A percentile compares a stretch with the other conserved stretches of the same genome.
Evolutionary conservation across 2,113 vertebrate species (phyloP).

Genomic region (Puffinus mauretanicus): DNA sequence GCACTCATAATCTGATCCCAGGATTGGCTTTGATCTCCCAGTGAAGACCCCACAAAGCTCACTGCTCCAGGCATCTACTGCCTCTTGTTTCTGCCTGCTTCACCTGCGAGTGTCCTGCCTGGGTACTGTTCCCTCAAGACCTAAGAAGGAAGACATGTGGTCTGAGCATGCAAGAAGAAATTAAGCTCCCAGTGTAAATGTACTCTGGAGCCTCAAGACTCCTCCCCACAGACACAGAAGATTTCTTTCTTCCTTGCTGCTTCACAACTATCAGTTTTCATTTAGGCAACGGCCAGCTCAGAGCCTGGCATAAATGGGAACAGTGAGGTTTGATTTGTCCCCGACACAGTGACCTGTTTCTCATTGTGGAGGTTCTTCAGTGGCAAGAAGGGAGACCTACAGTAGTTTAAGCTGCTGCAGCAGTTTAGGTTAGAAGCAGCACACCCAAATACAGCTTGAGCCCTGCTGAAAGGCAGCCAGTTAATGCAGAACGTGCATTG

Average conservation of each 20-base stretch:
- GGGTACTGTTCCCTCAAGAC: not conserved
- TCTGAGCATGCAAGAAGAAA: not conserved
- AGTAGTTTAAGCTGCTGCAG: not conserved
- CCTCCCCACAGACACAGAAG: not conserved
- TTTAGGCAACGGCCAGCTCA: not conserved
- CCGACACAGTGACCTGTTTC: not conserved
- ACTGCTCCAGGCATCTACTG: not conserved
- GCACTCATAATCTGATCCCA: not conserved
- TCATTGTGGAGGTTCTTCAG: not conserved
- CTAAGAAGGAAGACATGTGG: not conserved
- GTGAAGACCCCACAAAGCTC: not conserved
- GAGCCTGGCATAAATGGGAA: not conserved
- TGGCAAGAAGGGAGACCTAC: not conserved
- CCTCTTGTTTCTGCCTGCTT: not conserved
- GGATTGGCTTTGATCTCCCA: not conserved
- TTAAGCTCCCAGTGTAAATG: not conserved
- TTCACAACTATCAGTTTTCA: not conserved
- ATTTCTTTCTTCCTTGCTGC: not conserved
- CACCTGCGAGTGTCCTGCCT: not conserved
- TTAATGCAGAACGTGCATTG: not conserved
- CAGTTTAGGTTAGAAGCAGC: not conserved
- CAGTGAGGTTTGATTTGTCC: not conserved
- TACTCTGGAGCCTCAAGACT: not conserved
- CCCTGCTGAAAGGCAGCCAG: not conserved
- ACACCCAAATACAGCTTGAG: not conserved